Base-by-base conservation (phyloP, 2,113 vertebrate genomes). In the Ancistrus triradiatus region DNA sequence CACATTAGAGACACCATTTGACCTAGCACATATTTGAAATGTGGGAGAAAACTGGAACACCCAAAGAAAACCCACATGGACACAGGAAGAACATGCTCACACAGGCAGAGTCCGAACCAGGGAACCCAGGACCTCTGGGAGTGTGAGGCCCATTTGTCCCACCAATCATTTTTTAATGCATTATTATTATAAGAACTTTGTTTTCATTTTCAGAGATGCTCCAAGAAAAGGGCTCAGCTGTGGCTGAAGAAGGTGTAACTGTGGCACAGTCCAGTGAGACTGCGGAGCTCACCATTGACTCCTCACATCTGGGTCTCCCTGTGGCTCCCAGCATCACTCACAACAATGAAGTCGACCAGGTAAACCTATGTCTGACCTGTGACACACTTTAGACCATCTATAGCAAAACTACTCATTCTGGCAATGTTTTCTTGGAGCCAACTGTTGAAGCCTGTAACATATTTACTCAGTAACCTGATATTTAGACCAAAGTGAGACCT, bases 141-240 rank as follows among this genome's bases (percentile, higher is more conserved):
- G n/a, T n/a, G n/a, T n/a, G n/a, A n/a, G n/a, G n/a, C n/a, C n/a
- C n/a, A n/a, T n/a, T n/a, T n/a, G n/a, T n/a, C n/a, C n/a, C n/a
- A n/a, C n/a, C n/a, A n/a, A n/a, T n/a, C n/a, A n/a, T n/a, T n/a
- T 31, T 31, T 7, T 37, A 10, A 5, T 14, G 19, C 17, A 43
- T 25, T 17, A 13, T 15, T 7, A 2, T 58, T 49, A 37, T 17
- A n/a, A n/a, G n/a, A n/a, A n/a, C n/a, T 44, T 25, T 19, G 2
- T 13, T 14, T 6, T 3, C 10, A 11, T 57, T 61, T 61, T 33
- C 81, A 96, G 94, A 93, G 86, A 98, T 98, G 95, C 94, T 98
- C 82, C 95, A 98, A 86, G 95, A 98, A 77, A 98, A 96, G 83
- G 87, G 88, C 81, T 89, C 92, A 82, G 85, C 90, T 75, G 92